Evolutionary conservation across 2,888 invertebrate species (phyloP), one percentile per base, ranked within the genome.

Genomic region (Dilophus febrilis): DNA sequence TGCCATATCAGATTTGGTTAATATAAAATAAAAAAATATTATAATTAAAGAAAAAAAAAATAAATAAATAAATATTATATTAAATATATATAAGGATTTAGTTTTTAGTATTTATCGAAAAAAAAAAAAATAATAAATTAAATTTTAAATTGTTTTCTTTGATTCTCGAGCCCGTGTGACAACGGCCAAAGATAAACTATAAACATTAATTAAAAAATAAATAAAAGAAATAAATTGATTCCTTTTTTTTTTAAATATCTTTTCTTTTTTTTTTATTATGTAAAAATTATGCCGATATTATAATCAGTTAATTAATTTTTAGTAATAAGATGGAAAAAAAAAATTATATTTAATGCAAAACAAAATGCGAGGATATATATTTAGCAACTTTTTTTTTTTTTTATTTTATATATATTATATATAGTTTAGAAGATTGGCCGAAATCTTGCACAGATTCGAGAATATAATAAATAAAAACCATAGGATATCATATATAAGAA

Each of bases 391-490:
- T n/a, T n/a, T n/a, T n/a, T n/a, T n/a, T n/a, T n/a, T n/a, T n/a
- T n/a, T n/a, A n/a, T n/a, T n/a, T n/a, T n/a, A n/a, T n/a, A n/a
- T n/a, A n/a, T n/a, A n/a, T n/a, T n/a, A n/a, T n/a, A 18, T 4
- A 35, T 18, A 19, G 13, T 18, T 3, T 30, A 11, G n/a, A 31
- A 28, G 26, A 40, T 31, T 39, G 3, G 34, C 8, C 40, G 38
- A 40, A 17, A 34, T 35, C 27, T 41, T 42, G 33, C 38, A 36
- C 37, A 17, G 13, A 38, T 44, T 40, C n/a, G 28, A 16, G 14
- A 38, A 13, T n/a, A n/a, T n/a, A n/a, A n/a, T n/a, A n/a, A n/a
- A n/a, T 17, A 34, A 18, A 31, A 28, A 16, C 30, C 36, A n/a
- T 27, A 22, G 22, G 22, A 22, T 38, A 13, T 13, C 11, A 30